Base-by-base conservation (phyloP, 2,113 vertebrate species). In the Spilogale gracilis region DNA sequence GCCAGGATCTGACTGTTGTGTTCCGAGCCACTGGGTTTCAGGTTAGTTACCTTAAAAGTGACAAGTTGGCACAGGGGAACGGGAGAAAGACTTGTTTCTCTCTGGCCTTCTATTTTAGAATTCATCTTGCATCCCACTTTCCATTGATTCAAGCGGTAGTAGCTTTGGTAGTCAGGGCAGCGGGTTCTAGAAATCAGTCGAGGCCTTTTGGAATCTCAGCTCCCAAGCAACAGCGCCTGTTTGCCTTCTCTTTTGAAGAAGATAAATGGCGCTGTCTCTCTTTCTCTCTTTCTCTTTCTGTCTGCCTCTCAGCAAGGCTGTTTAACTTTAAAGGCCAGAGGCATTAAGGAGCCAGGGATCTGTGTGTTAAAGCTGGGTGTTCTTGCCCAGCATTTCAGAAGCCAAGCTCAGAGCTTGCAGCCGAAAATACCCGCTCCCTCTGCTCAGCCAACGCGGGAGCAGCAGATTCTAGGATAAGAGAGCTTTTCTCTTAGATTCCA, bases 251-350 rank as follows among this genome's bases (percentile, higher is more conserved):
- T 73, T 95, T 54, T 85, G 78, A 82, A 84, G 85, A 89, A 83
- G 67, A 97, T 94, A 63, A 67, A 43, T 91, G 38, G 9, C 50
- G 5, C 54, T 23, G 32, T 67, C 56, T 65, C 12, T 45, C 32
- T 27, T 4, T 60, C 23, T 11, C 11, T 32, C 45, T 45, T 21
- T 48, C 18, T 92, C 50, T 87, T 54, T 30, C 13, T 79, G 43
- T 91, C 74, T 67, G 23, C 67, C 56, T 83, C 84, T 89, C 82
- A 88, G 92, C 71, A 94, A 92, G 85, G 27, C 84, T 95, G 60
- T 94, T 94, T 80, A 71, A 85, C 79, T 86, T 73, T 84, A 92
- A 96, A 94, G 87, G 88, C 90, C 52, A 12, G 18, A 45, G 50
- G 74, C 58, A 30, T 81, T 84, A 78, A 95, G 48, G 30, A 85